Percentiles rank a stretch among this genome's conserved stretches.
Conservation (phyloP, 2,113 vertebrate genomes). For the Alosa alosa region DNA sequence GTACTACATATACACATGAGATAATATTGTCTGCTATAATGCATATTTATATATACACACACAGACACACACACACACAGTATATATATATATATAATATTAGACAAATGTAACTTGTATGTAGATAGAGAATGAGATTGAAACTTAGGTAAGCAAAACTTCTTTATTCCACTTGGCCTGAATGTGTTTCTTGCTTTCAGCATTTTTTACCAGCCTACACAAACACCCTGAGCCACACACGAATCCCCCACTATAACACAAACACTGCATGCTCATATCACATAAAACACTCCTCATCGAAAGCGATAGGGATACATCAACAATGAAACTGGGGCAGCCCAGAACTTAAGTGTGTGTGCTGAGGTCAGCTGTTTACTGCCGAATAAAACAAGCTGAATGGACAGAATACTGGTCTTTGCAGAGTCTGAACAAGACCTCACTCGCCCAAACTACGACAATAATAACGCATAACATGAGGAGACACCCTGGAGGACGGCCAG, state of each 20-base stretch:
- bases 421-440: background rate
- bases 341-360: background rate
- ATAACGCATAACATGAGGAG: background rate
- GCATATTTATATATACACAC: no score
- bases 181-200: background rate
- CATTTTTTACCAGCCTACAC: background rate
- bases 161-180: background rate
- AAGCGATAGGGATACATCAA: constrained; percentile 1
- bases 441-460: constrained; percentile 5
- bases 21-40: no score
- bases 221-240: background rate
- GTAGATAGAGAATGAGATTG: background rate
- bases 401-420: background rate
- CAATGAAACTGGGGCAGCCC: background rate
- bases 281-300: background rate
- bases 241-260: background rate
- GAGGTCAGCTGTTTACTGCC: background rate
- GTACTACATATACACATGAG: background rate
- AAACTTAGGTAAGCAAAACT: background rate
- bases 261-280: background rate
- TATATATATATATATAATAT: no score
- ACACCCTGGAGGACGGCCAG: background rate
- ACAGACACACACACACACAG: no score
- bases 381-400: constrained; percentile 7
- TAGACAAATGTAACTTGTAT: background rate